Evolutionary conservation across 2,797 vertebrate species (phyloP).

Genomic region (Mus spretus): DNA sequence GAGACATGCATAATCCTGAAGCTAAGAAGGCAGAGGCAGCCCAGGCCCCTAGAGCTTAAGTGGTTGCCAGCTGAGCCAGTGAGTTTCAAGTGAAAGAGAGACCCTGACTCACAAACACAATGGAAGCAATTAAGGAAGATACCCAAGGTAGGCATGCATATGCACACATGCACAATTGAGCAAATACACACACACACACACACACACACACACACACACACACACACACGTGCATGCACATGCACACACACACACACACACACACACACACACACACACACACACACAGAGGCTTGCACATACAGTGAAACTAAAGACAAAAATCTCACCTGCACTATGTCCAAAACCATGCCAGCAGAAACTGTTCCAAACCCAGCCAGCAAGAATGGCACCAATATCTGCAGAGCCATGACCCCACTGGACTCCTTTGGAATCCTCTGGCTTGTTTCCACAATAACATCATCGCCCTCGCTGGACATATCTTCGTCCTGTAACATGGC

Average conservation of each 20-base stretch:
- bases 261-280: no score
- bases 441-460: conserved; percentile 85
- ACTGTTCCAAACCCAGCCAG: conserved; percentile 98
- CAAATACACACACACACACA: background rate
- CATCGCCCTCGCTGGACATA: conserved; percentile 89
- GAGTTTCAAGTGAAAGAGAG: background rate
- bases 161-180: no score
- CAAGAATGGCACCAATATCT: conserved; percentile 96
- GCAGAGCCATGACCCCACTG: conserved; percentile 94
- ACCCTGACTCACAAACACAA: background rate
- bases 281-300: background rate
- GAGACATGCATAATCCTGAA: background rate
- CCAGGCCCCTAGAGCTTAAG: background rate
- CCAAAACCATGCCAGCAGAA: conserved; percentile 98
- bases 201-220: background rate
- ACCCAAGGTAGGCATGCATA: background rate
- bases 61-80: background rate
- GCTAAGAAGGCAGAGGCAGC: background rate
- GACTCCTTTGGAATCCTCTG: conserved; percentile 96
- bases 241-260: no score
- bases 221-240: background rate
- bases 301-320: background rate
- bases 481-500: conserved; percentile 93
- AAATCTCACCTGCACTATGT: conserved; percentile 95
- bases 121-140: background rate